phyloP scores from a whole-genome alignment of 92 coral and sea anemone species.

The Umimayanthus chanpuru region DNA sequence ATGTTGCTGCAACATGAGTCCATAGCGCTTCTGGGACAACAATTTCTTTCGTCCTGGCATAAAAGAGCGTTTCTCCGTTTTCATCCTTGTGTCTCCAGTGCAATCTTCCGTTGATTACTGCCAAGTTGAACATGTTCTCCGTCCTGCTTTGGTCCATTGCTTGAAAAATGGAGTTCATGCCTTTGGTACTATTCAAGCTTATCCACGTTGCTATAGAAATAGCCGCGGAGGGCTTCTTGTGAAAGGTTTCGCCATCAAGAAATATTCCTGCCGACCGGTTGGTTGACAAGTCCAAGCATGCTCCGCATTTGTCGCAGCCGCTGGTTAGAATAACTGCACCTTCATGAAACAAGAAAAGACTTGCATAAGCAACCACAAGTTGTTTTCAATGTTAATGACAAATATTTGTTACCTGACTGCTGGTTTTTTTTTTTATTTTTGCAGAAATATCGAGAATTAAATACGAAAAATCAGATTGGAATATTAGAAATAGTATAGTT shows the following conservation, averaged over 20 bases:
- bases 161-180: slow-evolving; percentile 87
- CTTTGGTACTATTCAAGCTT: slow-evolving; percentile 84
- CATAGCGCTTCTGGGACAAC: slow-evolving; percentile 96
- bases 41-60: slow-evolving; percentile 78
- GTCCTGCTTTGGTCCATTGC: slow-evolving; percentile 70
- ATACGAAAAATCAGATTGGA: no score
- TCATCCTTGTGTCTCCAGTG: slow-evolving; percentile 85
- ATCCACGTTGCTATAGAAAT: slow-evolving; percentile 93
- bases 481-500: no score
- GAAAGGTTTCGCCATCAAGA: slow-evolving; percentile 74
- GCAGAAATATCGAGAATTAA: no score
- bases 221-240: slow-evolving; percentile 82
- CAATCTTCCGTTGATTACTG: slow-evolving; percentile 83
- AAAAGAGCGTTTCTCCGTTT: slow-evolving; percentile 65
- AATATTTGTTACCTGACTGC: no score
- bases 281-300: slow-evolving; percentile 91
- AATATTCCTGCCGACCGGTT: slow-evolving; percentile 73
- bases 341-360: slow-evolving; percentile 20
- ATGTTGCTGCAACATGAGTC: slow-evolving; percentile 96
- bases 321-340: slow-evolving; percentile 82
- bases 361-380: neutral
- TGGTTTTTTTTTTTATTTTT: no score
- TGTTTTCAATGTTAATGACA: no score
- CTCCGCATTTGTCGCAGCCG: slow-evolving; percentile 99
- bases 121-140: slow-evolving; percentile 74